Evolutionary conservation across 2,888 invertebrate genomes (phyloP), one percentile per base, ranked within the genome.

Genomic region (Pristionchus arcanus): DNA sequence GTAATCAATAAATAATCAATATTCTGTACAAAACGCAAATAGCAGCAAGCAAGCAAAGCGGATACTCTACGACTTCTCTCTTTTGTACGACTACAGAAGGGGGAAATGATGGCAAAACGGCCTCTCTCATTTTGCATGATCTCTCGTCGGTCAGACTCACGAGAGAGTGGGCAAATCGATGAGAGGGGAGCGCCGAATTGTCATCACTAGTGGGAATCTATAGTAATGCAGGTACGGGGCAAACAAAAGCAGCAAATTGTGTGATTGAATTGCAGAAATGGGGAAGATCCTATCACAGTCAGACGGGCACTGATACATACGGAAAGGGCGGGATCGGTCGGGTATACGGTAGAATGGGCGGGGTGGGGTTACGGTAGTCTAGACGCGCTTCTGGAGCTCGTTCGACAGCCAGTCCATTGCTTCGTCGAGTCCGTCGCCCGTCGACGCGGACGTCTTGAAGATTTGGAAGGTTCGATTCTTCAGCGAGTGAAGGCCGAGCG

Each of bases 391-490:
- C 89, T 95, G 94, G 81, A 95, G 91, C 85, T 93, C 91, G 89
- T 91, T 94, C n/a, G 94, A 94, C 93, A 93, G 97, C 99, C 99
- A 99, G 96, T 99, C 98, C 99, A 99, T 99, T 91, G 99, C 98
- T 96, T 98, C 98, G 96, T 99, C 98, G 87, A 99, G 96, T 0
- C 99, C 99, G 96, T 98, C 98, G 49, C 99, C 99, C 96, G 98
- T 98, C 93, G 98, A 97, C 83, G 99, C 99, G 0, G 98, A 98
- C 3, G 99, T 94, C 90, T 98, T 96, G 96, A 99, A 99, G 95
- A 99, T 99, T 96, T 98, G 98, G 96, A 99, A 99, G 95, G 98
- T 98, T 95, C 99, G 97, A 96, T 98, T 98, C 96, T 98, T 98
- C 90, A 99, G 96, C 25, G 97, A 97, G 94, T 98, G 98, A 94